phyloP scores from a whole-genome alignment of 1,140 invertebrate species.

The Apis laboriosa region DNA sequence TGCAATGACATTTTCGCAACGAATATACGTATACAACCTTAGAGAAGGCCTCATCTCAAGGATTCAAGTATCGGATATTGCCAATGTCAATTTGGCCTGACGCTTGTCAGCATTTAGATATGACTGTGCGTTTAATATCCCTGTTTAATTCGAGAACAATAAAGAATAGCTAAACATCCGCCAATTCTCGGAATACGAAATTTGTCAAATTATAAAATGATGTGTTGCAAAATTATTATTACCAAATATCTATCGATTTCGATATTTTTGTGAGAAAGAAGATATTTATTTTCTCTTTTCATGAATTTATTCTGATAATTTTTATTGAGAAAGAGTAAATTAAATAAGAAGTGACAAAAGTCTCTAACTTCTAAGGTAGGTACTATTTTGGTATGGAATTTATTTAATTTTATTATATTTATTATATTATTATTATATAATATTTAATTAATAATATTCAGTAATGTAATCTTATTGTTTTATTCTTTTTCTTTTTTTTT shows the following conservation, averaged over 20 bases:
- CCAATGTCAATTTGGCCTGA: slow-evolving; percentile 55
- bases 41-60: slow-evolving; percentile 44
- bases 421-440: too few relatives aligned
- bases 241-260: background rate
- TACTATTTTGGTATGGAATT: background rate
- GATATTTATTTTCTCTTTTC: background rate
- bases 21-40: slow-evolving; percentile 32
- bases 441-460: background rate
- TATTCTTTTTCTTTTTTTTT: background rate
- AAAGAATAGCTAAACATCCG: background rate
- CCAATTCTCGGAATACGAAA: slow-evolving; percentile 9
- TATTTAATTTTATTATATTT: too few relatives aligned
- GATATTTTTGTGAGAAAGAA: background rate
- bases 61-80: slow-evolving; percentile 39
- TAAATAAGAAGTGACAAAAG: background rate
- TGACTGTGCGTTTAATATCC: background rate
- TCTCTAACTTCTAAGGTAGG: too few relatives aligned
- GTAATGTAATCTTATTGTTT: too few relatives aligned
- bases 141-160: background rate
- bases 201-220: background rate
- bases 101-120: background rate
- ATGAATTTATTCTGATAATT: background rate
- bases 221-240: background rate
- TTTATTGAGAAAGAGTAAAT: background rate
- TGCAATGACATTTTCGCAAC: slow-evolving; percentile 44